Conservation (phyloP, 2,113 vertebrate genomes). For the Harpagus bidentatus region DNA sequence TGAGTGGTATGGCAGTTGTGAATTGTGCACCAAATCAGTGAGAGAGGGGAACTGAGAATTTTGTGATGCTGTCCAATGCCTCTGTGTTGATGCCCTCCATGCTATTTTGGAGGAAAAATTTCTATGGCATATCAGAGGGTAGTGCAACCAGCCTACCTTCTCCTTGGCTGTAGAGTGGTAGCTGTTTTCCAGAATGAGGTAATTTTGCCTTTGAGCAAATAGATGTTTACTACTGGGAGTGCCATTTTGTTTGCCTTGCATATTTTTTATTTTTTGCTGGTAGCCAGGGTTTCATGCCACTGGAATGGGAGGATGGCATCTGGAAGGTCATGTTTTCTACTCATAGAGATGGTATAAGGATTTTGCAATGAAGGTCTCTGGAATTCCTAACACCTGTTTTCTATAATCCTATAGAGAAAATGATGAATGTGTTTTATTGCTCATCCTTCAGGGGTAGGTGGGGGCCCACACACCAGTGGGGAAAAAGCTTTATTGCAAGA, state of each 20-base stretch:
- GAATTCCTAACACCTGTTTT: neutral
- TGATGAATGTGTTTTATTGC: neutral
- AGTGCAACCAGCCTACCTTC: neutral
- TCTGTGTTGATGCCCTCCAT: rapidly evolving
- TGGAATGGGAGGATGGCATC: neutral
- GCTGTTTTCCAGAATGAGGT: neutral
- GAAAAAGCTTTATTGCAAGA: neutral
- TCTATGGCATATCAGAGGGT: neutral
- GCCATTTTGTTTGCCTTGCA: neutral
- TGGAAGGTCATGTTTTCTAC: neutral
- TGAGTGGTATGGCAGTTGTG: rapidly evolving
- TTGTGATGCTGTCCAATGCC: neutral
- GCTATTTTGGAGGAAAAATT: neutral
- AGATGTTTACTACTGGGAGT: neutral
- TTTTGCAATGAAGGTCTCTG: neutral
- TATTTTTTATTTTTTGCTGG: neutral
- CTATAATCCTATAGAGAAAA: neutral
- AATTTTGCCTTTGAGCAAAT: neutral
- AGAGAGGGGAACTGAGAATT: neutral
- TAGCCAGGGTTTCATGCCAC: neutral
- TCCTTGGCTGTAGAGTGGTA: neutral
- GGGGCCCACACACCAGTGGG: neutral
- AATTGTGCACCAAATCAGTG: rapidly evolving
- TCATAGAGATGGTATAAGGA: neutral
- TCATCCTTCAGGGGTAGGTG: neutral